phyloP scores from a whole-genome alignment of 2,113 vertebrate species.

The Xiphorhynchus elegans region DNA sequence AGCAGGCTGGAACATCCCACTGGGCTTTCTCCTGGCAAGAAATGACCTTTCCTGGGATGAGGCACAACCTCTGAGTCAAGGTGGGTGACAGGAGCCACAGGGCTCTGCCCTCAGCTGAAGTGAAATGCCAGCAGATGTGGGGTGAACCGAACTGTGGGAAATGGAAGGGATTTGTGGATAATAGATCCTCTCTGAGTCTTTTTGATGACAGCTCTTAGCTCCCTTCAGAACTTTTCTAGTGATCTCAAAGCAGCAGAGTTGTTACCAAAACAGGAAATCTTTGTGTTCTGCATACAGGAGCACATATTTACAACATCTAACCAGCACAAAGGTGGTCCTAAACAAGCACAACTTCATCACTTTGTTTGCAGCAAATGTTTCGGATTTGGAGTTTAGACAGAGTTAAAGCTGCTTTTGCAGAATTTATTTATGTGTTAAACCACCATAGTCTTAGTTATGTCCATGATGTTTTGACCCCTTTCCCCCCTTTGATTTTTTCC shows the following conservation, averaged over 20 bases:
- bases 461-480: neutral
- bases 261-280: neutral
- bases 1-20: constrained; percentile 88
- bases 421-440: neutral
- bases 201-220: neutral
- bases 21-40: constrained; percentile 86
- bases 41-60: constrained; percentile 85
- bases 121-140: neutral
- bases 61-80: constrained; percentile 82
- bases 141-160: neutral
- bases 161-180: neutral
- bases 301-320: neutral
- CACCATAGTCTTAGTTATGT: neutral
- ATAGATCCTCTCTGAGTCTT: neutral
- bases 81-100: constrained; percentile 34
- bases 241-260: neutral
- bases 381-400: neutral
- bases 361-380: neutral
- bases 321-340: neutral
- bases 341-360: neutral
- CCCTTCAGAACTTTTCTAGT: neutral
- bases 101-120: neutral
- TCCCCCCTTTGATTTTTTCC: neutral
- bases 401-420: neutral
- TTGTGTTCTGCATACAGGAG: neutral